Percentiles rank a stretch among this genome's conserved stretches.
Evolutionary conservation across 2,113 vertebrate species (phyloP).

Genomic region (Nesoenas mayeri): DNA sequence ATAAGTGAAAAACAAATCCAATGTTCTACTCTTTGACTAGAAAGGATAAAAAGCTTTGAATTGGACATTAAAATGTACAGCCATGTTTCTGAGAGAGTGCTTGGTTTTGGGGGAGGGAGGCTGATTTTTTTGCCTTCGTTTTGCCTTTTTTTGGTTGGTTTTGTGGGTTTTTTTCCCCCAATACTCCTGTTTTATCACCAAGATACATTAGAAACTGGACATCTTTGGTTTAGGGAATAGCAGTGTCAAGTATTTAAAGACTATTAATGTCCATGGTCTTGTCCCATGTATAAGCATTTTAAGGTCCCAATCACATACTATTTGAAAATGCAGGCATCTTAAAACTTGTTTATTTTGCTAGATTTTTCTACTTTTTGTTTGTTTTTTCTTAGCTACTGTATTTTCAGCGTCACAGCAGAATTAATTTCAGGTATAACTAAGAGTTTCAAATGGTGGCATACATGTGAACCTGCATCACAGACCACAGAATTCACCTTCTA

Average conservation of each 20-base stretch:
- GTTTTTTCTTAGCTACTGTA: background rate
- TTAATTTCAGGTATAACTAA: background rate
- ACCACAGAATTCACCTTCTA: background rate
- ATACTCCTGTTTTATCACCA: background rate
- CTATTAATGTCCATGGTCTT: background rate
- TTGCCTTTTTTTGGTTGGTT: background rate
- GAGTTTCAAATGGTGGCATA: background rate
- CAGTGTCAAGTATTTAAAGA: background rate
- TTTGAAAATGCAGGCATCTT: background rate
- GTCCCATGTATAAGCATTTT: background rate
- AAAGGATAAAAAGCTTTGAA: background rate
- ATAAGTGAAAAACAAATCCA: background rate
- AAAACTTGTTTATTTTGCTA: background rate
- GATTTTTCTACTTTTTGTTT: background rate
- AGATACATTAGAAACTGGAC: background rate
- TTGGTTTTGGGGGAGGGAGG: accelerated
- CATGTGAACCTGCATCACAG: background rate
- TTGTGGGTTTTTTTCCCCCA: background rate
- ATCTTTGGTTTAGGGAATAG: background rate
- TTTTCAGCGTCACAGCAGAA: background rate
- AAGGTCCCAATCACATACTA: background rate
- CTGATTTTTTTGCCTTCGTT: background rate
- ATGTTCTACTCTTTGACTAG: background rate
- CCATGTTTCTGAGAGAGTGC: background rate
- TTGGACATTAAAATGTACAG: background rate